Percentiles rank a stretch among this genome's conserved stretches.
phyloP scores from a whole-genome alignment of 2,797 vertebrate species.

The Synaphobranchus kaupii region DNA sequence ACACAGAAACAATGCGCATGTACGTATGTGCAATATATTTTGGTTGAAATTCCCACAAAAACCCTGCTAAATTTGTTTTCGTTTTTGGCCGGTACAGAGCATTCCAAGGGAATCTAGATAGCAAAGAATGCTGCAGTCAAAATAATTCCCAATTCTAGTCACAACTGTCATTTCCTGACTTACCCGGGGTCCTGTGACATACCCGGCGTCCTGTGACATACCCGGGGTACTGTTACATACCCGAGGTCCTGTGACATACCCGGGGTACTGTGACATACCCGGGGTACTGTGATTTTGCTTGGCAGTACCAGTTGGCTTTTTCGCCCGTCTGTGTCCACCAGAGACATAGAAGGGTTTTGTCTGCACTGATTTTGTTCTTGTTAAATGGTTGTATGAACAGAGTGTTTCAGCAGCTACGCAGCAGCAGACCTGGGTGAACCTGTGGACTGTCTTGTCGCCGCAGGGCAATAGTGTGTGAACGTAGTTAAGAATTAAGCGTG shows the following conservation, averaged over 20 bases:
- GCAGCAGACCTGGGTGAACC: background rate
- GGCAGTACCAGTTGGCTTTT: background rate
- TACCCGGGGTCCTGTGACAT: background rate
- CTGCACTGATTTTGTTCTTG: background rate
- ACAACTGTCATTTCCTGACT: conserved; percentile 26
- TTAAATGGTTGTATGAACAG: background rate
- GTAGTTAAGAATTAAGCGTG: background rate
- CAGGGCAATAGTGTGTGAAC: background rate
- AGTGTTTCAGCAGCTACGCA: background rate
- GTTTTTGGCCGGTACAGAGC: background rate
- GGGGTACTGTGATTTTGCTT: conserved; percentile 15
- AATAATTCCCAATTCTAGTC: background rate
- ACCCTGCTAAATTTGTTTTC: background rate
- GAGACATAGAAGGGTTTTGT: background rate
- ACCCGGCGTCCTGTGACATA: background rate
- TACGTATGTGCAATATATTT: background rate
- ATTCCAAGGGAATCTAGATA: background rate
- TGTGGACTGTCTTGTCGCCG: too few species aligned
- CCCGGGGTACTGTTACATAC: background rate
- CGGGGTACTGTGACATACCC: background rate
- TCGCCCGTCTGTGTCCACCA: background rate
- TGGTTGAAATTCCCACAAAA: conserved; percentile 1
- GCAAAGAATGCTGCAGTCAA: conserved; percentile 18
- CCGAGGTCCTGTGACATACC: background rate
- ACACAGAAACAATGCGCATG: background rate